Evolutionary conservation across 2,888 invertebrate species (phyloP).

Genomic region (Anticlea derivata): DNA sequence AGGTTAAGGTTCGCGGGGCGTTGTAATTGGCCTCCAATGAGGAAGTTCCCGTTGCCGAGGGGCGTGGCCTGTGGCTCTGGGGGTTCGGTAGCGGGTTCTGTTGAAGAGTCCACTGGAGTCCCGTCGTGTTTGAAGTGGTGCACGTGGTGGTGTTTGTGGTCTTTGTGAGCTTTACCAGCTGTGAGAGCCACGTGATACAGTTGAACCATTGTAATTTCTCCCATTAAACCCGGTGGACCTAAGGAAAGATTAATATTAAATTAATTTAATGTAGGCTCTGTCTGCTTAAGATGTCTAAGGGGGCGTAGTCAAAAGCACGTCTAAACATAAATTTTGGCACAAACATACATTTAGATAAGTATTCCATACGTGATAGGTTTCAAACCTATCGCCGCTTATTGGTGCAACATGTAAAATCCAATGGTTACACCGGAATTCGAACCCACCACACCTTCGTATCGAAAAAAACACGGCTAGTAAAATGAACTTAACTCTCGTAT

Average conservation of each 20-base stretch:
- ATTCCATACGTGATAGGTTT: too few species aligned
- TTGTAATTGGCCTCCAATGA: constrained; percentile 87
- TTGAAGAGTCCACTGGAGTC: constrained; percentile 82
- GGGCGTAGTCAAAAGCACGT: too few species aligned
- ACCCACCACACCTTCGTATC: too few species aligned
- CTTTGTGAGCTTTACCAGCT: constrained; percentile 93
- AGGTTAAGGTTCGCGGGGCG: constrained; percentile 81
- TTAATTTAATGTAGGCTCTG: too few species aligned
- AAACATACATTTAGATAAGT: too few species aligned
- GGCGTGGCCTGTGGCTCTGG: constrained; percentile 74
- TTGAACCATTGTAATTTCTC: constrained; percentile 92
- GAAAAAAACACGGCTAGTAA: too few species aligned
- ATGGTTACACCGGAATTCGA: too few species aligned
- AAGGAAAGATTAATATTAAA: constrained; percentile 8
- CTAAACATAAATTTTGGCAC: too few species aligned
- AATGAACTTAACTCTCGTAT: too few species aligned
- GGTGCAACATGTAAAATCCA: too few species aligned
- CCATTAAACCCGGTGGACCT: constrained; percentile 87
- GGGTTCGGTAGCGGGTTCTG: constrained; percentile 82
- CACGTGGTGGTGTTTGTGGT: constrained; percentile 94
- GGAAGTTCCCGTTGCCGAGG: constrained; percentile 79
- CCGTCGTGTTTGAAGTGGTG: constrained; percentile 91
- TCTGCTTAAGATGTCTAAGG: too few species aligned
- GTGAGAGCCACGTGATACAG: constrained; percentile 91
- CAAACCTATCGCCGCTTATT: too few species aligned